These are phyloP conservation scores for Muscicapa comitata DNA, from an alignment of 2,797 vertebrate genomes.

Conservation along the genomic window DNA sequence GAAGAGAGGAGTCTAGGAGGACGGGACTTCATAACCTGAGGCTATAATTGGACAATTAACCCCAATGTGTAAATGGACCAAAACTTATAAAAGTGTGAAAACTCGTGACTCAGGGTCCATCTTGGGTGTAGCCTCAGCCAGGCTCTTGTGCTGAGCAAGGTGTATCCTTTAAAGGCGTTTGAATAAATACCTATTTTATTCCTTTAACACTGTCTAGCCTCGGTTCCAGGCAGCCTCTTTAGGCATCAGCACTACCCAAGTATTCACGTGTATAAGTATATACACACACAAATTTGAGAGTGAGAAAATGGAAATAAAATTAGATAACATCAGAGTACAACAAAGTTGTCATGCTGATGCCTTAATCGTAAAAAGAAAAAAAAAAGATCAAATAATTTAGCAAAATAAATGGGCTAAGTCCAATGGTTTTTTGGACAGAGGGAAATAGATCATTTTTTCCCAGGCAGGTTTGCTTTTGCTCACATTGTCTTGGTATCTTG, in stretches of 20 bases:
- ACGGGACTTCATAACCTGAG: too few species aligned
- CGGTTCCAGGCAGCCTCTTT: too few species aligned
- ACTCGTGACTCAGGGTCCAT: too few species aligned
- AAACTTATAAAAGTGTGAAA: too few species aligned
- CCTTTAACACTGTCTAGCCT: too few species aligned
- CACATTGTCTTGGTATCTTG: background rate
- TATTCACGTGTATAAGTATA: background rate
- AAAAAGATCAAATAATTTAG: constrained; percentile 38
- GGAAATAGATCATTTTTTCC: background rate
- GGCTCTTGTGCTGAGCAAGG: too few species aligned
- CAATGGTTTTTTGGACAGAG: constrained; percentile 1
- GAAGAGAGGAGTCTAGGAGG: too few species aligned
- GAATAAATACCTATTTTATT: too few species aligned
- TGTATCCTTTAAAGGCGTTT: too few species aligned
- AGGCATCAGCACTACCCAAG: background rate
- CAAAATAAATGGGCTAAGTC: constrained; percentile 7
- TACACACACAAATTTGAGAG: background rate
- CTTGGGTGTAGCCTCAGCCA: too few species aligned
- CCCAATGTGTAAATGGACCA: too few species aligned
- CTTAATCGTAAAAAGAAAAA: background rate
- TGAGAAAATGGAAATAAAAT: constrained; percentile 36
- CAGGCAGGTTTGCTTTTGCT: background rate
- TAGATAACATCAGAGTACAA: background rate
- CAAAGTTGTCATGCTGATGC: constrained; percentile 23
- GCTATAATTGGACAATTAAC: too few species aligned